Percentiles rank a stretch among this genome's conserved stretches.
Evolutionary conservation across 2,113 vertebrate genomes (phyloP).

Genomic region (Ctenomys sociabilis): DNA sequence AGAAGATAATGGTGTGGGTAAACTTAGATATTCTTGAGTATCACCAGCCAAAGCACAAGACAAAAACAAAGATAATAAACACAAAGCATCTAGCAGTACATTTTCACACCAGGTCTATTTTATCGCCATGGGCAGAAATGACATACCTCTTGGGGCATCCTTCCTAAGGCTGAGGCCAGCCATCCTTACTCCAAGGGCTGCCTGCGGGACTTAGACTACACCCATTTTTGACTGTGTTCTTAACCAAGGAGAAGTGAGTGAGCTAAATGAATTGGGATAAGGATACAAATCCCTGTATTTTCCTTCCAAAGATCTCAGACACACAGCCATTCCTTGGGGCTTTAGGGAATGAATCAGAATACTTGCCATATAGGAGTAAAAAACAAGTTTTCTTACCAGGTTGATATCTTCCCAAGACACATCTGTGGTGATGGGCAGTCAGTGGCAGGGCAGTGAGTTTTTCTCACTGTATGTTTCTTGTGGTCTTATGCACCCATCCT

Average conservation of each 20-base stretch:
- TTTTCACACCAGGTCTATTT: background rate
- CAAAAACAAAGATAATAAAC: background rate
- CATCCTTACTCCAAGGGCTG: background rate
- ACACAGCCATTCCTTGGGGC: background rate
- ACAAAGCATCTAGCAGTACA: background rate
- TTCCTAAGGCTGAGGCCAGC: background rate
- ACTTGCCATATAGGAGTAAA: background rate
- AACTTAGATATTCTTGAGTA: background rate
- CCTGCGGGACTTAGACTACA: background rate
- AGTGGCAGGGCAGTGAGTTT: background rate
- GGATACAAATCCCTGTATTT: background rate
- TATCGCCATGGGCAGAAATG: background rate
- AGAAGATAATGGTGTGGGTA: background rate
- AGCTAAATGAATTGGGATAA: background rate
- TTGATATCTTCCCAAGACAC: background rate
- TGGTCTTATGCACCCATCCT: background rate
- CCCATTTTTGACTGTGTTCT: background rate
- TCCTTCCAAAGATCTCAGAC: background rate
- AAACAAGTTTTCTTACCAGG: background rate
- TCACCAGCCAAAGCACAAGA: background rate
- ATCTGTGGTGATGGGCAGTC: background rate
- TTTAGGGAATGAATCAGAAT: background rate
- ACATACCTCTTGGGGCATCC: background rate
- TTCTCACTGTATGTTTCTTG: background rate
- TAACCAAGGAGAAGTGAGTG: background rate